Base-by-base conservation (phyloP, 2,797 vertebrate genomes). In the Clarias pachynema region DNA sequence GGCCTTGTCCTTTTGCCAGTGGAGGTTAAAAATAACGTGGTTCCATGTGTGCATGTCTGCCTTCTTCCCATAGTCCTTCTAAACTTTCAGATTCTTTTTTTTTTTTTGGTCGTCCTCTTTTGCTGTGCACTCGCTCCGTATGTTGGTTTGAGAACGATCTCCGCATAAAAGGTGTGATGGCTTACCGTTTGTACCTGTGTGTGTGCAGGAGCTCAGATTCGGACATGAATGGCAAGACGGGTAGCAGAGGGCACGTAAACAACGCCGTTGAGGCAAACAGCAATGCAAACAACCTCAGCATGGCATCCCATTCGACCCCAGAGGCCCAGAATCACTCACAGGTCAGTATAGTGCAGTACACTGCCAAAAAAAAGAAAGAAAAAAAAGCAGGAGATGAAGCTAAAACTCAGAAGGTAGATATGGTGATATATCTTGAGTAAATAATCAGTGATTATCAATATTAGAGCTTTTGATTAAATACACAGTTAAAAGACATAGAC, bases 181-280 rank as follows among this genome's bases (percentile, higher is more conserved):
- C 83, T 88, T 82, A 84, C 44, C 84, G 80, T 75, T 70, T 86
- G 29, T 85, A 79, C 81, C 60, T 77, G 26, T 91, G 87, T 88
- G 60, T 44, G 78, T 87, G 49, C 92, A 91, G 86, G 93, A 94
- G 93, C 89, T 93, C 92, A 0, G 88, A 94, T 92, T 93, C 86
- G 94, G 96, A 97, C 91, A 98, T 98, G 97, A 97, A 96, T 90
- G 95, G 93, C 93, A 97, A 97, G 91, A 91, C 93, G 73, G 92
- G 91, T 44, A 91, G 93, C 88, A 96, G 95, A 92, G 93, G 93
- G 62, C 91, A 92, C 26, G 82, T 83, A 53, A 92, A 91, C 88
- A 79, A 91, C 85, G 62, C 86, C 88, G 93, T 90, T n/a, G 96
- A 97, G 91, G 90, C 89, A 83, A 86, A 96, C 90, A 86, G 90